phyloP scores from a whole-genome alignment of 2,797 vertebrate species.

The Cryptoprocta ferox region DNA sequence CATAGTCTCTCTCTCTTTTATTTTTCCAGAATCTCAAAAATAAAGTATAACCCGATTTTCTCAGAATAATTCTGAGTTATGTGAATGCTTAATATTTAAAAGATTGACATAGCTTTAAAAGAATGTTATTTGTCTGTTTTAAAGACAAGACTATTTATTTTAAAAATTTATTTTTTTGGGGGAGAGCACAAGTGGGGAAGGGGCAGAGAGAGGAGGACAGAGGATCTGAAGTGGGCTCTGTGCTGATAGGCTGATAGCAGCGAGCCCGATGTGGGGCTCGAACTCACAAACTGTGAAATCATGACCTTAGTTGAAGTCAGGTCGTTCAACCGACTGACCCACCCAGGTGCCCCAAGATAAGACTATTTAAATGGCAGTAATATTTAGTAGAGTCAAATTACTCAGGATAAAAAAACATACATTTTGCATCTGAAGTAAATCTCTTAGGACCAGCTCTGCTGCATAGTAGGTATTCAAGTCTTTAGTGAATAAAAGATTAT shows the following conservation, averaged over 20 bases:
- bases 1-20: background rate
- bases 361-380: background rate
- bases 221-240: too few species aligned
- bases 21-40: conserved; percentile 38
- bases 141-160: background rate
- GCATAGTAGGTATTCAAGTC: conserved; percentile 15
- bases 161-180: too few species aligned
- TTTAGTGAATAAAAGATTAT: conserved; percentile 20
- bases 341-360: background rate
- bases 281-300: too few species aligned
- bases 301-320: too few species aligned
- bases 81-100: conserved; percentile 46
- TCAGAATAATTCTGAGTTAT: conserved; percentile 29
- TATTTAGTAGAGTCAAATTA: background rate
- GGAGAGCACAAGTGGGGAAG: too few species aligned
- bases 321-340: too few species aligned
- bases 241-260: too few species aligned
- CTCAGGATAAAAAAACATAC: background rate
- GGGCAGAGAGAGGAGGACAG: too few species aligned
- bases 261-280: too few species aligned
- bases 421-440: conserved; percentile 34
- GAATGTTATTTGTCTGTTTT: background rate
- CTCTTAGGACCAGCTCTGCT: background rate
- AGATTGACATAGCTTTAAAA: background rate
- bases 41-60: background rate